Evolutionary conservation across 2,797 vertebrate species (phyloP), one percentile per base, ranked within the genome.

Genomic region (Diplodus sargus): DNA sequence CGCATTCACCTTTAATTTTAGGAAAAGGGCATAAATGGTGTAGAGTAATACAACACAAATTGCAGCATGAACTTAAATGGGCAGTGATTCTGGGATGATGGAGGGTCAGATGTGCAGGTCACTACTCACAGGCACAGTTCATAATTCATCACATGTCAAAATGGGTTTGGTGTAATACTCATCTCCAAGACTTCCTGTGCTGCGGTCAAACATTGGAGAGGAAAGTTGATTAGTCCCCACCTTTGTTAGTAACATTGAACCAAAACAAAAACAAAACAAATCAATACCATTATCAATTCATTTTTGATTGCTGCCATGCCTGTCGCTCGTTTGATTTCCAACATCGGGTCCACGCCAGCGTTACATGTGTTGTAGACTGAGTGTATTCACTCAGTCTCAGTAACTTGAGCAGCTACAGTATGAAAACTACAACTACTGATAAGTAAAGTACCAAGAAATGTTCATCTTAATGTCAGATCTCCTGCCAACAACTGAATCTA

Each of bases 401-500:
- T 79, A 79, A 78, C 70, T 30, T 74, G 61, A 71, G 75, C 76
- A 74, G 67, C 73, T 76, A 82, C 73, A 51, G 47, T 52, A 68
- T 23, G 70, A 79, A 88, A 89, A 79, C 72, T 74, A 79, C 83
- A 85, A 82, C 72, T 82, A 75, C 76, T 76, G 70, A 85, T 74
- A 81, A 62, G 81, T 87, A 86, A 81, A 62, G 81, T 87, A 86
- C 76, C 67, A 68, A 77, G 74, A 91, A 86, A 87, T 79, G 70
- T 74, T 78, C 70, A 60, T 78, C 63, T 81, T 79, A 69, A 78
- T 82, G 74, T 43, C 78, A 23, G 63, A 78, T 87, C 70, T 58
- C 65, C 74, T 73, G 82, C 70, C 53, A 75, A 76, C 70, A 66
- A 45, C 66, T 86, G 70, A 76, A 82, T 88, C 70, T 34, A 43